A percentile compares a stretch with the other conserved stretches of the same genome.
Evolutionary conservation across 2,797 vertebrate genomes (phyloP).

Genomic region (Tolypeutes matacus): DNA sequence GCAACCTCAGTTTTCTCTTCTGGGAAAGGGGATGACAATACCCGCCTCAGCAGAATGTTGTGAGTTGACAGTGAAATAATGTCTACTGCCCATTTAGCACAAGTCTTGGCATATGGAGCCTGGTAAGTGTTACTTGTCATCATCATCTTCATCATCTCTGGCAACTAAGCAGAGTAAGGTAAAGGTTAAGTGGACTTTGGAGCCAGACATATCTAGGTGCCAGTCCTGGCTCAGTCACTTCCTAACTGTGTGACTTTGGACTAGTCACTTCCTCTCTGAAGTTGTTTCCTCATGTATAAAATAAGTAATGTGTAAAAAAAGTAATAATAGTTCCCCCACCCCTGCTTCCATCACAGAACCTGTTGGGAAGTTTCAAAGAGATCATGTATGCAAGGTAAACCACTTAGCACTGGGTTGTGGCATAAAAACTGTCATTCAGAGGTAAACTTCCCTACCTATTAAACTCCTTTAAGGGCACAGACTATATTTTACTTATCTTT

Average conservation of each 20-base stretch:
- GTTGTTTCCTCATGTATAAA: slow-evolving; percentile 32
- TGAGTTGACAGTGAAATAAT: not conserved
- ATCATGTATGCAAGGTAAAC: not conserved
- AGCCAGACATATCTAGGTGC: slow-evolving; percentile 32
- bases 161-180: not conserved
- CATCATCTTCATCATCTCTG: not conserved
- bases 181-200: not conserved
- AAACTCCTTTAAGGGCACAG: slow-evolving; percentile 53
- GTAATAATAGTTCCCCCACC: not conserved
- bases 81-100: not conserved
- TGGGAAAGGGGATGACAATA: slow-evolving; percentile 13
- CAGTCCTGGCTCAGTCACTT: slow-evolving; percentile 5
- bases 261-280: slow-evolving; percentile 62
- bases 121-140: not conserved
- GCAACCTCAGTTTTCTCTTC: slow-evolving; percentile 50
- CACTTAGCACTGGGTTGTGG: not conserved
- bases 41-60: not conserved
- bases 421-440: not conserved
- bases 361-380: slow-evolving; percentile 1
- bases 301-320: not conserved
- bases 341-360: not conserved
- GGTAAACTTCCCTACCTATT: not conserved
- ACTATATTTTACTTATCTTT: slow-evolving; percentile 68
- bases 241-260: slow-evolving; percentile 58
- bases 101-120: not conserved